Evolutionary conservation across 2,888 invertebrate genomes (phyloP), one percentile per base, ranked within the genome.

Genomic region (Pristionchus entomophagus): DNA sequence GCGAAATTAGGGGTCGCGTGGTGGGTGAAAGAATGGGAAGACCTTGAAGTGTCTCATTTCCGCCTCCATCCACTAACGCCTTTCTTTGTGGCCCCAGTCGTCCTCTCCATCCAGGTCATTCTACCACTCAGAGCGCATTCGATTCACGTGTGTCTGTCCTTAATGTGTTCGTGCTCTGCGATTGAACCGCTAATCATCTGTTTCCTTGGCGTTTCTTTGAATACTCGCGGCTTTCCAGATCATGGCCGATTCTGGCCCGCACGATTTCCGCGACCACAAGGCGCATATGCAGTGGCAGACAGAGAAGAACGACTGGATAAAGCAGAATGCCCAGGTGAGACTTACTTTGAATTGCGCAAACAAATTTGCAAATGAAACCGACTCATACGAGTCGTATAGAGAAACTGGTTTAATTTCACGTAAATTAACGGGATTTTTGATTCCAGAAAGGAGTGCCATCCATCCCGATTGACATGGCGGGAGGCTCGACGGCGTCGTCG

Each of bases 191-290:
- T 51, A 51, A n/a, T 19, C 78, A 49, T 2, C n/a, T 80, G 12
- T 22, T 32, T 45, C 14, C n/a, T 80, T 32, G 12, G 12, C 19
- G 22, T 45, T 10, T 45, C 14, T 45, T 10, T 45, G 45, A 45
- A 45, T 45, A 6, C 14, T n/a, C n/a, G n/a, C n/a, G n/a, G n/a
- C n/a, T n/a, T n/a, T 73, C 41, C 8, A 73, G 73, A 45, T 17
- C 26, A 84, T 84, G 83, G 17, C 62, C n/a, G 45, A 41, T 10
- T 56, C 82, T n/a, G 83, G 65, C 45, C 91, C 91, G 17, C 91
- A 91, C 84, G 90, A 91, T 86, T 91, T 91, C 83, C 86, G 88
- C 17, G 91, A 91, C 85, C 90, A 89, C 86, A 88, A 89, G 73
- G 89, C 89, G 56, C 91, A 91, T 85, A 91, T 91, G 90, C 65